phyloP scores from a whole-genome alignment of 1,140 invertebrate genomes.

The Penaeus vannamei region DNA sequence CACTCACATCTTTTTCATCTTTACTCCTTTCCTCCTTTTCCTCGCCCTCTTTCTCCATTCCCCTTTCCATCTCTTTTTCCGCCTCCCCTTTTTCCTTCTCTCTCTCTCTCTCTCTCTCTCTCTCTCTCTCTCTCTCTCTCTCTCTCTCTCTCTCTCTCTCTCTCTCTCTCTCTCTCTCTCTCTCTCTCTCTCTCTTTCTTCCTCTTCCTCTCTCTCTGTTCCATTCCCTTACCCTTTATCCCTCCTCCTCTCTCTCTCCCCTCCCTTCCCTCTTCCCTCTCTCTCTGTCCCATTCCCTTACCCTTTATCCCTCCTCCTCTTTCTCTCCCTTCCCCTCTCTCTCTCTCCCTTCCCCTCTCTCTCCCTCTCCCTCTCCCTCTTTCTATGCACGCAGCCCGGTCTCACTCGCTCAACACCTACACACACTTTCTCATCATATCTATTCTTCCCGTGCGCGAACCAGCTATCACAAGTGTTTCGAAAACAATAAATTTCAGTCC shows the following conservation, averaged over 20 bases:
- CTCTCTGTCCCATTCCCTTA: neutral
- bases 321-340: neutral
- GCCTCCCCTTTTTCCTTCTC: neutral
- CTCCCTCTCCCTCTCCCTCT: too few relatives aligned
- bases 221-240: neutral
- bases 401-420: too few relatives aligned
- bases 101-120: neutral
- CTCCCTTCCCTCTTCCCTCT: too few relatives aligned
- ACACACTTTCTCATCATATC: too few relatives aligned
- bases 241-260: neutral
- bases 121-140: neutral
- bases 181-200: neutral
- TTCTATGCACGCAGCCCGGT: too few relatives aligned
- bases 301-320: too few relatives aligned
- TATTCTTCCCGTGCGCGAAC: too few relatives aligned
- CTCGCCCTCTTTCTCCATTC: neutral
- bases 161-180: too few relatives aligned
- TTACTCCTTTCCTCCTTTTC: neutral
- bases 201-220: too few relatives aligned
- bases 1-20: neutral
- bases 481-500: too few relatives aligned
- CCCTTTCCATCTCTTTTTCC: neutral
- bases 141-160: neutral
- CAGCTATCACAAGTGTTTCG: too few relatives aligned
- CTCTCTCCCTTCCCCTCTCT: too few relatives aligned